Evolutionary conservation across 2,113 vertebrate species (phyloP).

Genomic region (Oreochromis niloticus): DNA sequence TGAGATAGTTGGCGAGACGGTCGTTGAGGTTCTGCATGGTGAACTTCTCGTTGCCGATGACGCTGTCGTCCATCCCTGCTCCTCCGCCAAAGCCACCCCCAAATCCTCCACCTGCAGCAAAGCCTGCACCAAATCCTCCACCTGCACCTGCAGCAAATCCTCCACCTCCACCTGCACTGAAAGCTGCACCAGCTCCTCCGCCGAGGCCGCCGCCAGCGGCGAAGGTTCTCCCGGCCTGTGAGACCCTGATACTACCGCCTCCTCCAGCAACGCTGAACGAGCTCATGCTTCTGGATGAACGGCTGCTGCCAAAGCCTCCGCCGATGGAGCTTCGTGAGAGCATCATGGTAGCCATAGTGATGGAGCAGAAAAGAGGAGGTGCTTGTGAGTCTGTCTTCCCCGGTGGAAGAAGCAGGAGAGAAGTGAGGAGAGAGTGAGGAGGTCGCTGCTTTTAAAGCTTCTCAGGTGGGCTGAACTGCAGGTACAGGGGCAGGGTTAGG

Average conservation of each 20-base stretch:
- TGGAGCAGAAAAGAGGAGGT: neutral
- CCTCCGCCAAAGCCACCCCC: neutral
- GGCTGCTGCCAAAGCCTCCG: neutral
- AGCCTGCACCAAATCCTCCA: neutral
- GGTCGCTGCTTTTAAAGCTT: constrained; percentile 21
- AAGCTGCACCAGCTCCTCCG: neutral
- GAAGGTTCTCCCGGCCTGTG: constrained; percentile 5
- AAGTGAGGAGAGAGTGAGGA: neutral
- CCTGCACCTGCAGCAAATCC: neutral
- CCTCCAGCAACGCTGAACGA: constrained; percentile 40
- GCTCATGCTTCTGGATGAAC: neutral
- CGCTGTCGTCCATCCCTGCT: neutral
- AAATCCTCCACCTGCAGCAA: neutral
- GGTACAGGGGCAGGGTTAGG: neutral
- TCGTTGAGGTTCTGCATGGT: constrained; percentile 76
- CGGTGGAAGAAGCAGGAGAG: neutral
- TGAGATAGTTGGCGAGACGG: constrained; percentile 69
- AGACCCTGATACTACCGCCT: constrained; percentile 14
- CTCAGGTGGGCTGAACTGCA: neutral
- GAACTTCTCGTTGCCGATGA: constrained; percentile 67
- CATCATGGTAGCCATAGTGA: neutral
- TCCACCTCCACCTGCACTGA: neutral
- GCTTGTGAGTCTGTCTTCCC: constrained; percentile 20
- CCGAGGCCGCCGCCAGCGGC: neutral
- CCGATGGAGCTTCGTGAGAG: neutral